Conservation (phyloP, 2,113 vertebrate genomes). For the Puntigrus tetrazona region DNA sequence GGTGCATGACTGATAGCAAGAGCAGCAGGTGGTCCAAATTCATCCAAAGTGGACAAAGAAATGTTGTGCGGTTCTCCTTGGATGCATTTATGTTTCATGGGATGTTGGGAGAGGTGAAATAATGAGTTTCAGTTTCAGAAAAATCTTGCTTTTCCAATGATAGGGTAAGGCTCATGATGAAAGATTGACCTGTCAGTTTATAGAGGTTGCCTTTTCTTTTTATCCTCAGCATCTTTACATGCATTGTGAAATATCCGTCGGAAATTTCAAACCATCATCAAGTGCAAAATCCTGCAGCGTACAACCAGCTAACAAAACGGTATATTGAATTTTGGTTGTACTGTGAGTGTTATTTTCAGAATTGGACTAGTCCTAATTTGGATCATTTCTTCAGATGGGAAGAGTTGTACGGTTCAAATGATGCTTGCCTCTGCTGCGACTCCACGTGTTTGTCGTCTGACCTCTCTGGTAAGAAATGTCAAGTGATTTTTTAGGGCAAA, state of each 20-base stretch:
- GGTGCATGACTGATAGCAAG: conserved; percentile 71
- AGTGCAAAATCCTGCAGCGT: conserved; percentile 73
- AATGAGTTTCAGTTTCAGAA: background rate
- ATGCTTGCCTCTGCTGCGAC: conserved; percentile 70
- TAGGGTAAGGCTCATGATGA: background rate
- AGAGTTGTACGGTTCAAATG: conserved; percentile 65
- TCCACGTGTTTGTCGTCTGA: conserved; percentile 62
- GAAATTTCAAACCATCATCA: conserved; percentile 47
- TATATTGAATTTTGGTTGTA: conserved; percentile 29
- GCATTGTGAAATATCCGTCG: conserved; percentile 70
- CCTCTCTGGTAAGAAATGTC: conserved; percentile 55
- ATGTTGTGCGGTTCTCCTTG: conserved; percentile 67
- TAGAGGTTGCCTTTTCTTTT: background rate
- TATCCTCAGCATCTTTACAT: conserved; percentile 67
- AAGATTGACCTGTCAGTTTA: background rate
- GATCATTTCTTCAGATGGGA: conserved; percentile 66
- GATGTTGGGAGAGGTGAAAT: conserved; percentile 59
- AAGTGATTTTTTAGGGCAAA: background rate
- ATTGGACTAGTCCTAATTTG: background rate
- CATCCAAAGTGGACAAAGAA: conserved; percentile 57
- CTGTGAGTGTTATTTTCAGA: background rate
- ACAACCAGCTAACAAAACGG: conserved; percentile 59
- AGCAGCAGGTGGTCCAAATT: conserved; percentile 63
- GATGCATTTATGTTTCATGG: conserved; percentile 70
- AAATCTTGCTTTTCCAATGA: background rate